Percentiles rank a stretch among this genome's conserved stretches.
phyloP scores from a whole-genome alignment of 1,140 invertebrate species.

The Ooceraea biroi region DNA sequence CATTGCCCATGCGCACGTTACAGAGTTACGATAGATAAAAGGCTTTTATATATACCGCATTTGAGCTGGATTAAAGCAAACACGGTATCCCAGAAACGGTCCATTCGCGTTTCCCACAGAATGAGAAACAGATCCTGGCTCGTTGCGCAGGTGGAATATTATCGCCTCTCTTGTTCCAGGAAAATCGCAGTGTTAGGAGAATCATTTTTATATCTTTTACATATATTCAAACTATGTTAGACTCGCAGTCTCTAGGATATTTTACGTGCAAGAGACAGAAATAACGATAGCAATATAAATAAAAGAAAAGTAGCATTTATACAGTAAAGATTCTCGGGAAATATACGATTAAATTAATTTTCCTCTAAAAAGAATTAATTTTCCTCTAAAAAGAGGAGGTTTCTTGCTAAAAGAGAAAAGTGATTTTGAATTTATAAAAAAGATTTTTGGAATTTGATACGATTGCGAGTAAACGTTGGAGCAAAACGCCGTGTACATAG shows the following conservation, averaged over 20 bases:
- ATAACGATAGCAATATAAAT: no score
- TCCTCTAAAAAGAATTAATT: no score
- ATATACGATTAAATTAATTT: no score
- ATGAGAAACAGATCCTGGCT: not conserved
- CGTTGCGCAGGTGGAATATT: not conserved
- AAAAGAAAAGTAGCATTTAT: no score
- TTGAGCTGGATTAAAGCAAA: constrained; percentile 44
- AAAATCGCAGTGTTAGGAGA: not conserved
- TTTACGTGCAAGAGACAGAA: no score
- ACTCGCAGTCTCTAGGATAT: not conserved
- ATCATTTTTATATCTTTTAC: constrained; percentile 43
- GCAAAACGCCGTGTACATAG: no score
- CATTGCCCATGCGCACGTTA: constrained; percentile 22
- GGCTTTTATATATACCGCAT: constrained; percentile 42
- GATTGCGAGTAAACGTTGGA: no score
- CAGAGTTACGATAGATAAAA: constrained; percentile 58
- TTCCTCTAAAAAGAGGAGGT: no score
- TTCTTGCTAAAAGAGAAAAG: no score
- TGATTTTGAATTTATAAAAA: no score
- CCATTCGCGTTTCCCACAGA: constrained; percentile 11
- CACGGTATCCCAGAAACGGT: constrained; percentile 30
- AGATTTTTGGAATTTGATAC: no score
- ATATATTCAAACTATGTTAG: not conserved
- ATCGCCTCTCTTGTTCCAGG: constrained; percentile 6
- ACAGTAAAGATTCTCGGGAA: no score